phyloP scores from a whole-genome alignment of 2,113 vertebrate species.

The Eupsittula cactorum region DNA sequence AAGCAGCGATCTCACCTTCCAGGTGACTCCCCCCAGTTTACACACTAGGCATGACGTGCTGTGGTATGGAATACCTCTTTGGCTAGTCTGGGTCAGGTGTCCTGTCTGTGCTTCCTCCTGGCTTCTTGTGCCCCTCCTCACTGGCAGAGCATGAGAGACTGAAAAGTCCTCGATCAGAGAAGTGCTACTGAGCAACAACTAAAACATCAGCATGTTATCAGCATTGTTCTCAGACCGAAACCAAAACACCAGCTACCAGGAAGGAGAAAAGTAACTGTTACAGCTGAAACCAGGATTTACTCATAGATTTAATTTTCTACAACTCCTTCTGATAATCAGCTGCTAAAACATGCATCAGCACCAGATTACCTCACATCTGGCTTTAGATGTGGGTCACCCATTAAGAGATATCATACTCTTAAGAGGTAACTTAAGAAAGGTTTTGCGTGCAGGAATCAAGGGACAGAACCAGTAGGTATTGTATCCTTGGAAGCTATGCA shows the following conservation, averaged over 20 bases:
- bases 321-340: background rate
- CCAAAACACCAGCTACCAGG: background rate
- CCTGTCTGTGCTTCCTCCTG: background rate
- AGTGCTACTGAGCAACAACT: background rate
- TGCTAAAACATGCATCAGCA: background rate
- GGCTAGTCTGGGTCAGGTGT: background rate
- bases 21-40: background rate
- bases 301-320: background rate
- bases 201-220: background rate
- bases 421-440: background rate
- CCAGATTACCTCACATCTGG: background rate
- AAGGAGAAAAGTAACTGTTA: background rate
- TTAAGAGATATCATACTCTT: background rate
- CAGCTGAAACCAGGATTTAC: background rate
- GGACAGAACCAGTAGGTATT: background rate
- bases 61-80: background rate
- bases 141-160: background rate
- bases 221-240: background rate
- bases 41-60: background rate
- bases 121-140: background rate
- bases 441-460: background rate
- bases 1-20: background rate
- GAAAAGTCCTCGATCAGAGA: background rate
- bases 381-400: background rate
- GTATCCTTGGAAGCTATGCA: background rate